Conservation (phyloP, 2,797 vertebrate species). For the Microchirus variegatus region DNA sequence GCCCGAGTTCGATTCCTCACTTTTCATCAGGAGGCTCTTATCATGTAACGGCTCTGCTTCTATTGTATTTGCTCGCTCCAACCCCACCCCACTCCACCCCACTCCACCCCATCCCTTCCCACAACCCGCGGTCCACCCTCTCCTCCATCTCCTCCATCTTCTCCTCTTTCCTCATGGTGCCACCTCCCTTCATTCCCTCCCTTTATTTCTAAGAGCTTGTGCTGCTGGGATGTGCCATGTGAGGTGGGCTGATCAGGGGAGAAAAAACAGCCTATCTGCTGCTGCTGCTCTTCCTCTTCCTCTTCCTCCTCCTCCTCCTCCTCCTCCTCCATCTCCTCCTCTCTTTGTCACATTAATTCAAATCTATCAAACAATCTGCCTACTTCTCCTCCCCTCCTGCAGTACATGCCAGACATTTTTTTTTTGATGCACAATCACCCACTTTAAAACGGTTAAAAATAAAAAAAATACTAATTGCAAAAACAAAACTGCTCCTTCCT, state of each 20-base stretch:
- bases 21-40: slow-evolving; percentile 24
- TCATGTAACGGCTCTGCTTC: slow-evolving; percentile 31
- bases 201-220: slow-evolving; percentile 49
- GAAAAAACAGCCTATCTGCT: slow-evolving; percentile 41
- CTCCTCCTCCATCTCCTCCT: neutral
- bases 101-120: too few relatives aligned
- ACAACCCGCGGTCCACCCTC: too few relatives aligned
- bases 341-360: slow-evolving; percentile 53
- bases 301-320: slow-evolving; percentile 7
- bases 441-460: neutral
- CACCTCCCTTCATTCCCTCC: slow-evolving; percentile 30
- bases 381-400: neutral
- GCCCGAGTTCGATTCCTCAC: slow-evolving; percentile 34
- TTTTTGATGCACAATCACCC: neutral
- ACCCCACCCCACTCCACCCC: neutral
- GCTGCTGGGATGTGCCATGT: slow-evolving; percentile 57
- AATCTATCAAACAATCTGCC: slow-evolving; percentile 13
- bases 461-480: too few relatives aligned
- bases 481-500: slow-evolving; percentile 58
- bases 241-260: slow-evolving; percentile 56
- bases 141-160: too few relatives aligned
- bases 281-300: slow-evolving; percentile 17
- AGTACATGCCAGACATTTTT: neutral
- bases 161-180: neutral
- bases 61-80: slow-evolving; percentile 18